These are phyloP conservation scores for Orius insidiosus DNA, from an alignment of 1,140 invertebrate species.

Conservation along the genomic window DNA sequence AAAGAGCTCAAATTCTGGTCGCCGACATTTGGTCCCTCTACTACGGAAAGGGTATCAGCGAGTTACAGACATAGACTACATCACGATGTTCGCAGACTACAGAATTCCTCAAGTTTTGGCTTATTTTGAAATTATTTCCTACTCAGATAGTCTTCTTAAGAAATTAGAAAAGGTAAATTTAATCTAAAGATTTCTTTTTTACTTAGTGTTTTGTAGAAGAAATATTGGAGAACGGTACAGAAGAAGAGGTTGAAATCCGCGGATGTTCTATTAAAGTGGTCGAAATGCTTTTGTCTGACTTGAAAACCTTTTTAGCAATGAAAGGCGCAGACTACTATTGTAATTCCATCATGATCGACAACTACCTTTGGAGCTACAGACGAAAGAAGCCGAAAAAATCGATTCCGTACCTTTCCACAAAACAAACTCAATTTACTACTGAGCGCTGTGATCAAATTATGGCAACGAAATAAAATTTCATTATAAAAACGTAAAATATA, in stretches of 20 bases:
- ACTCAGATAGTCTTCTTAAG: constrained; percentile 50
- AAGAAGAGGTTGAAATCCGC: constrained; percentile 78
- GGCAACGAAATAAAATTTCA: too few relatives aligned
- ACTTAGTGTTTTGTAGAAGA: constrained; percentile 31
- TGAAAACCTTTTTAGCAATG: neutral
- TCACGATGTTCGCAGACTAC: constrained; percentile 97
- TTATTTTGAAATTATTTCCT: constrained; percentile 66
- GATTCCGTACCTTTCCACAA: constrained; percentile 74
- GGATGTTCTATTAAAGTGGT: constrained; percentile 79
- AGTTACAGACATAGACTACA: constrained; percentile 71
- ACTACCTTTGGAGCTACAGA: constrained; percentile 85
- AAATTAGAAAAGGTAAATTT: constrained; percentile 46
- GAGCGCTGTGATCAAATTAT: too few relatives aligned
- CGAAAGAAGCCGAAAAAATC: constrained; percentile 50
- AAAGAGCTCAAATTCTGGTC: constrained; percentile 85
- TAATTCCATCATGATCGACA: constrained; percentile 65
- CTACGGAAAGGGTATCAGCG: constrained; percentile 52
- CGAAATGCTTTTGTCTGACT: constrained; percentile 29
- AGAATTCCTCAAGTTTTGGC: constrained; percentile 80
- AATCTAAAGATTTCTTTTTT: neutral
- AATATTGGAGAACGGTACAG: constrained; percentile 50
- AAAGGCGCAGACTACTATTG: constrained; percentile 20
- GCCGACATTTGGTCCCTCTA: constrained; percentile 86
- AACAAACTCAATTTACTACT: constrained; percentile 78
- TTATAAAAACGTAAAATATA: too few relatives aligned